Base-by-base conservation (phyloP, 2,113 vertebrate species). In the Eidolon helvum region DNA sequence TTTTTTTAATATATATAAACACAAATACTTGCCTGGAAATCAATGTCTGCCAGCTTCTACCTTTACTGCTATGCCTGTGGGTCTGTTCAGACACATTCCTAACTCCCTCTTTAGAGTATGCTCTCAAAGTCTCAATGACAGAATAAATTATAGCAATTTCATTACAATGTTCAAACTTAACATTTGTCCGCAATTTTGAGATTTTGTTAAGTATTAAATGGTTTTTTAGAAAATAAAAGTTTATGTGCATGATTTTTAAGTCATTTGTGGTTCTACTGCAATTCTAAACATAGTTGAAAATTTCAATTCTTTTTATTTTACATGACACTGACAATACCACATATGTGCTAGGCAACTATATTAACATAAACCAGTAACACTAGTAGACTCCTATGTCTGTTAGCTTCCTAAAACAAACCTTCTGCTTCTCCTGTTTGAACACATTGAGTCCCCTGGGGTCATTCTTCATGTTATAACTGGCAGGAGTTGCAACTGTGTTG, bases 331-430 rank as follows among this genome's bases (percentile, higher is more conserved):
- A 85, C 12, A 95, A 33, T 40, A 91, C 24, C 63, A 91, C 35
- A 2, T 71, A 92, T n/a, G 2, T 93, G 35, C 63, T 48, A 97
- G 55, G 48, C 96, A 93, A 91, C 94, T 83, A 91, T 26, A 68
- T 61, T 92, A 92, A 90, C 77, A 90, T 93, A 84, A 84, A 87
- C 35, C 30, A 88, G 53, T 68, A 96, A 94, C 57, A 89, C 92
- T 93, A 74, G 33, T 9, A 95, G 48, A 96, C 50, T 84, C 75
- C 85, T 96, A 95, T 50, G 38, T 80, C 92, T 97, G 65, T 96
- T 90, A 93, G 48, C 94, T 98, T 96, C 94, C 97, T 97, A 75
- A 93, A 95, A 98, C 98, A 98, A 98, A 98, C 93, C 98, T 98
- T 91, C 94, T 97, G 94, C 94, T 95, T 98, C 95, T 98, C 96